Conservation (phyloP, 2,113 vertebrate species). For the Diphyllodes magnificus region DNA sequence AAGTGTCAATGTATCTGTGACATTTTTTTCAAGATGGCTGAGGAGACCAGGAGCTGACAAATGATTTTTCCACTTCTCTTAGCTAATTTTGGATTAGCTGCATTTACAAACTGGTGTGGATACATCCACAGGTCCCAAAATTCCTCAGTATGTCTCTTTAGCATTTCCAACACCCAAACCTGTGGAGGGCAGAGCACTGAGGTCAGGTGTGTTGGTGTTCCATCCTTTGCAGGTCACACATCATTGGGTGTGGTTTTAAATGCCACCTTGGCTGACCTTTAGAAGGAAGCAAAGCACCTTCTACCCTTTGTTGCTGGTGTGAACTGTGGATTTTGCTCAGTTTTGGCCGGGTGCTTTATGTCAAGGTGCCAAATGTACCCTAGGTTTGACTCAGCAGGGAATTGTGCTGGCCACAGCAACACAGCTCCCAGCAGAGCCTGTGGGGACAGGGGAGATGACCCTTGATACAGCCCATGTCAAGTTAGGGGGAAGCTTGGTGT, state of each 20-base stretch:
- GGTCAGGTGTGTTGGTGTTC: not conserved
- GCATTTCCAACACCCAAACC: not conserved
- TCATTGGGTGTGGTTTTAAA: not conserved
- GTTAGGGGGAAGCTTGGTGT: not conserved
- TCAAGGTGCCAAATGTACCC: not conserved
- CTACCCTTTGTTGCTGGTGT: not conserved
- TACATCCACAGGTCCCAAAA: slow-evolving; percentile 13
- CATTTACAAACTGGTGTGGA: slow-evolving; percentile 55
- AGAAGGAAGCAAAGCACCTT: not conserved
- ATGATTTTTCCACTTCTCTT: slow-evolving; percentile 65
- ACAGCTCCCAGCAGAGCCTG: not conserved
- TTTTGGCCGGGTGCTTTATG: not conserved
- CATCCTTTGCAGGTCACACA: not conserved
- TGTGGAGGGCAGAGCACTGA: not conserved
- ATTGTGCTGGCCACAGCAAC: not conserved
- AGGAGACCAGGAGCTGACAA: slow-evolving; percentile 64
- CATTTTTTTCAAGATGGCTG: slow-evolving; percentile 66
- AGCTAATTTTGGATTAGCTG: slow-evolving; percentile 70
- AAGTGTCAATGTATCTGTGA: slow-evolving; percentile 59
- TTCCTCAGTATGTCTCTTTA: not conserved
- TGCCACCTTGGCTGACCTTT: not conserved
- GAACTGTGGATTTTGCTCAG: not conserved
- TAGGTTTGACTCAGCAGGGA: not conserved
- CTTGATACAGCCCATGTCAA: not conserved
- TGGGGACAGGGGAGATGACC: not conserved